Percentiles rank a stretch among this genome's conserved stretches.
phyloP scores from a whole-genome alignment of 2,797 vertebrate genomes.

The Ctenochaetus hawaiiensis region DNA sequence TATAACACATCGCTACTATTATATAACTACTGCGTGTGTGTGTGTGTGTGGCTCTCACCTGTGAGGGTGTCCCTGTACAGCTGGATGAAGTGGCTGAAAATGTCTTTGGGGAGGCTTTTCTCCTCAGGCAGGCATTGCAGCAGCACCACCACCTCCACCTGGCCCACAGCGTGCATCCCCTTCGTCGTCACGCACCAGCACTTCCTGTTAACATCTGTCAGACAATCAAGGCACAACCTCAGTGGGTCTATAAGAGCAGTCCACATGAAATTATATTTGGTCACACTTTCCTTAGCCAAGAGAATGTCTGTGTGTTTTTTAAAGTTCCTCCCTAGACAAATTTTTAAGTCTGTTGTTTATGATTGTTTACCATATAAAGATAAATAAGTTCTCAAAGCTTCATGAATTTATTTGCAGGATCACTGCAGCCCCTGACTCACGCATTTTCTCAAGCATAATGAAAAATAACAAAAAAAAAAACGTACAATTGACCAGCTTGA shows the following conservation, averaged over 20 bases:
- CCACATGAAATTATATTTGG: neutral
- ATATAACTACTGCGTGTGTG: no score
- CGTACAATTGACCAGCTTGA: conserved; percentile 98
- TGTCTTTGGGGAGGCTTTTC: conserved; percentile 96
- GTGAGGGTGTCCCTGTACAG: conserved; percentile 95
- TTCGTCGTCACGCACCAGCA: conserved; percentile 99
- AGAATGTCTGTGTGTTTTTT: neutral
- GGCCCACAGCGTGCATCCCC: conserved; percentile 97
- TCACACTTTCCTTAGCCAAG: neutral
- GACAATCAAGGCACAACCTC: conserved; percentile 39
- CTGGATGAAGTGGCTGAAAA: conserved; percentile 97
- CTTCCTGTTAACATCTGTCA: conserved; percentile 95
- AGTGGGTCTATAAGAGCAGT: neutral
- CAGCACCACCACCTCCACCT: conserved; percentile 95
- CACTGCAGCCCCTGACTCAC: neutral
- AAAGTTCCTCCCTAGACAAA: neutral
- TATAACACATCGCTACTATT: neutral
- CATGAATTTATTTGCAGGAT: neutral
- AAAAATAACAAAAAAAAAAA: conserved; percentile 16
- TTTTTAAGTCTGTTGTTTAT: no score
- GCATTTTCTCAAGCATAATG: neutral
- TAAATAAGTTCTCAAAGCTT: neutral
- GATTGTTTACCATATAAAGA: no score
- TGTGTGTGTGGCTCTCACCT: conserved; percentile 81
- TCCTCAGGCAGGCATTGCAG: conserved; percentile 97